Evolutionary conservation across 2,113 vertebrate species (phyloP).

Genomic region (Nyctibius bracteatus): DNA sequence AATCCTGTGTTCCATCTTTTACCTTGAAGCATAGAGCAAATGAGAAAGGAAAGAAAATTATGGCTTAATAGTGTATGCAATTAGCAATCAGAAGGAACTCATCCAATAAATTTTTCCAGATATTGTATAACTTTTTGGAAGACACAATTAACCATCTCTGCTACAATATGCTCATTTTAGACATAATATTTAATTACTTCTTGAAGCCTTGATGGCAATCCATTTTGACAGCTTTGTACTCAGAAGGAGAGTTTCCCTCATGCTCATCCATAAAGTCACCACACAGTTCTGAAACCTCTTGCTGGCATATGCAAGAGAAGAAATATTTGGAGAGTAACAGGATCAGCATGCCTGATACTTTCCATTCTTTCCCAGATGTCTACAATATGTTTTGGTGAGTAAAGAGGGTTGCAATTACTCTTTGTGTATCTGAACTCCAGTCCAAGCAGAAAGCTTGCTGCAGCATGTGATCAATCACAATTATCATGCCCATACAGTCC

Average conservation of each 20-base stretch:
- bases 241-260: neutral
- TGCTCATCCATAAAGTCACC: neutral
- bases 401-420: neutral
- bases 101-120: neutral
- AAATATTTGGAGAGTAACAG: neutral
- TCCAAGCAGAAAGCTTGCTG: neutral
- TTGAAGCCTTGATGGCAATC: neutral
- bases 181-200: neutral
- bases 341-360: neutral
- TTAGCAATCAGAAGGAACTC: neutral
- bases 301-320: neutral
- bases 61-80: neutral
- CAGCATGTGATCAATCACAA: neutral
- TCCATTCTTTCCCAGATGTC: neutral
- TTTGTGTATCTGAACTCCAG: neutral
- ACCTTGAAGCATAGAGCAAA: conserved; percentile 14
- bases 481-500: neutral
- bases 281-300: neutral
- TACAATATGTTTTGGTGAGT: neutral
- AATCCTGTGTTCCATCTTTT: neutral
- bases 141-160: neutral
- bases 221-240: neutral
- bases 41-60: conserved; percentile 19
- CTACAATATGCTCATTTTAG: neutral
- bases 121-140: neutral